Evolutionary conservation across 2,888 invertebrate species (phyloP).

Genomic region (Cynaeus angustus): DNA sequence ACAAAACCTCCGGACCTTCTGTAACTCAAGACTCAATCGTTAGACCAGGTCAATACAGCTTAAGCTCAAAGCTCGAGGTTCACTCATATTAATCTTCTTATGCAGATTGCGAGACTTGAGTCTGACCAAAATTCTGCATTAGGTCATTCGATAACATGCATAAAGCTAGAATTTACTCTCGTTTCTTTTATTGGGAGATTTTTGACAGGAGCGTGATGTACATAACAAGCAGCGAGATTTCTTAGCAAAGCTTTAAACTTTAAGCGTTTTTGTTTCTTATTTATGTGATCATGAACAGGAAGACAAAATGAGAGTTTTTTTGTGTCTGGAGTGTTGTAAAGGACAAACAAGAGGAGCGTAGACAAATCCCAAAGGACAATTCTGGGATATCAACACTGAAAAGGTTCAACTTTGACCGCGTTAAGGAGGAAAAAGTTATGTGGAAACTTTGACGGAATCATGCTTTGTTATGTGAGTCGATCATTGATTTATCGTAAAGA

Average conservation of each 20-base stretch:
- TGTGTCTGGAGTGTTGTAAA: constrained; percentile 51
- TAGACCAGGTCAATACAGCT: not conserved
- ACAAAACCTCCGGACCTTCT: not conserved
- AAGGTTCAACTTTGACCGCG: constrained; percentile 48
- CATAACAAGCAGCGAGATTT: constrained; percentile 3
- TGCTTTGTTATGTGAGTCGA: constrained; percentile 54
- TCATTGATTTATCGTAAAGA: not conserved
- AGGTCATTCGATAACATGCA: constrained; percentile 23
- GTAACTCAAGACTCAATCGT: not conserved
- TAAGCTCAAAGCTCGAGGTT: not conserved
- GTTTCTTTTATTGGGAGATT: constrained; percentile 1
- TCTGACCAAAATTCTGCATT: constrained; percentile 19
- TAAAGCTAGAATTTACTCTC: not conserved
- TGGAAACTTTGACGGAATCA: constrained; percentile 43
- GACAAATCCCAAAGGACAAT: constrained; percentile 51
- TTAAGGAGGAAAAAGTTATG: constrained; percentile 42
- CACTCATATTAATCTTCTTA: constrained; percentile 32
- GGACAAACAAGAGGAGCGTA: constrained; percentile 49
- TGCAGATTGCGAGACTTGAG: constrained; percentile 19
- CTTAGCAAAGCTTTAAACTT: not conserved
- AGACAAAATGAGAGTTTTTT: constrained; percentile 49
- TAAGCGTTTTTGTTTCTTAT: not conserved
- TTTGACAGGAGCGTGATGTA: not conserved
- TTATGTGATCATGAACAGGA: constrained; percentile 5
- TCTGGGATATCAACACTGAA: constrained; percentile 46